Evolutionary conservation across 2,113 vertebrate species (phyloP).

Genomic region (Odobenus rosmarus): DNA sequence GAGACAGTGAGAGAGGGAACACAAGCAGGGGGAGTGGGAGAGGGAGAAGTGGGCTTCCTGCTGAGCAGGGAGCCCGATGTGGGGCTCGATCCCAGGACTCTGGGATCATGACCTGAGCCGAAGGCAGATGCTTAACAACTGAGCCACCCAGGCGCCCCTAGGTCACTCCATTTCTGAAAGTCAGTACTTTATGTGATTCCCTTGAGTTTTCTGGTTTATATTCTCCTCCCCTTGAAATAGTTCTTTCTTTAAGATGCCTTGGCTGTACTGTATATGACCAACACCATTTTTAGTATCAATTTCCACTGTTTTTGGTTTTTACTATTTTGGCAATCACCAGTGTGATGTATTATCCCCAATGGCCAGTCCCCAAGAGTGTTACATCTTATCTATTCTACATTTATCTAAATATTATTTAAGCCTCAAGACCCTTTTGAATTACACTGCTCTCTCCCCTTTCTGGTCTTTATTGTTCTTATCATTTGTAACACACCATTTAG

Average conservation of each 20-base stretch:
- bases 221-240: background rate
- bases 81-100: no score
- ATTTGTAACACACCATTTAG: background rate
- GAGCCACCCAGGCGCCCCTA: background rate
- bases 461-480: background rate
- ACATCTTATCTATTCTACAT: background rate
- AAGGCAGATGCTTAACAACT: no score
- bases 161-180: background rate
- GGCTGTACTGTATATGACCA: background rate
- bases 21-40: no score
- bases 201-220: conserved; percentile 15
- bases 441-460: background rate
- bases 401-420: conserved; percentile 34
- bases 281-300: background rate
- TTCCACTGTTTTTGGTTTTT: background rate
- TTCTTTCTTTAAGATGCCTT: background rate
- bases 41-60: no score
- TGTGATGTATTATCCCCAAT: background rate
- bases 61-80: no score
- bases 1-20: no score
- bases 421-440: background rate
- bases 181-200: background rate
- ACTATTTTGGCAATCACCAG: background rate
- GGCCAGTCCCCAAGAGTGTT: no score
- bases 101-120: no score